Evolutionary conservation across 64 coral and sea anemone species (phyloP).

Genomic region (Dendrophyllia cribrosa): DNA sequence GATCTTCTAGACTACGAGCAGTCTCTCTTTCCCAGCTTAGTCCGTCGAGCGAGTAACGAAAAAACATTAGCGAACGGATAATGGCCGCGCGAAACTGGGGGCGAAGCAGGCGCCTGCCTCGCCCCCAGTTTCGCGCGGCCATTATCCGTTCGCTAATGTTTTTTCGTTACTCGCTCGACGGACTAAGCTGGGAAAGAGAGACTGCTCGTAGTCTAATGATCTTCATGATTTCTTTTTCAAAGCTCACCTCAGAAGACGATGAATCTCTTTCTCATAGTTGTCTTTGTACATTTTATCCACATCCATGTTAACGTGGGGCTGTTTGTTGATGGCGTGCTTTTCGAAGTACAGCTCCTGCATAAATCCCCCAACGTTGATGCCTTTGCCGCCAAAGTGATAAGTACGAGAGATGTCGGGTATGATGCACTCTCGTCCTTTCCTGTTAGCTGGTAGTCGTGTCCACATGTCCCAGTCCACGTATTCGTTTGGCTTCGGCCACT

Average conservation of each 20-base stretch:
- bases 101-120: too few relatives aligned
- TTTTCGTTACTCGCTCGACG: too few relatives aligned
- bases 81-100: too few relatives aligned
- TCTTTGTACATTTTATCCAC: slow-evolving; percentile 79
- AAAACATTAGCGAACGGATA: too few relatives aligned
- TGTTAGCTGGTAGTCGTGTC: slow-evolving; percentile 70
- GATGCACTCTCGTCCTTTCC: slow-evolving; percentile 87
- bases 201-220: background rate
- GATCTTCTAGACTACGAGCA: too few relatives aligned
- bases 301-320: slow-evolving; percentile 72
- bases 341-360: slow-evolving; percentile 92
- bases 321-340: slow-evolving; percentile 82
- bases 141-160: too few relatives aligned
- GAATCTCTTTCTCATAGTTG: slow-evolving; percentile 91
- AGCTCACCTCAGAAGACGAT: slow-evolving; percentile 77
- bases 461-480: slow-evolving; percentile 97
- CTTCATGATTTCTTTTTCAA: background rate
- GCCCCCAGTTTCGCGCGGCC: too few relatives aligned
- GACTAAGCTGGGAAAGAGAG: too few relatives aligned
- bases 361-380: slow-evolving; percentile 70
- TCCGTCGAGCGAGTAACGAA: too few relatives aligned
- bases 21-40: too few relatives aligned
- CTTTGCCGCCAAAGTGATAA: slow-evolving; percentile 93
- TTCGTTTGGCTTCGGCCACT: slow-evolving; percentile 89
- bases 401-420: slow-evolving; percentile 96